Evolutionary conservation across 2,797 vertebrate genomes (phyloP), one percentile per base, ranked within the genome.

Genomic region (Sebastiscus albofasciatus): DNA sequence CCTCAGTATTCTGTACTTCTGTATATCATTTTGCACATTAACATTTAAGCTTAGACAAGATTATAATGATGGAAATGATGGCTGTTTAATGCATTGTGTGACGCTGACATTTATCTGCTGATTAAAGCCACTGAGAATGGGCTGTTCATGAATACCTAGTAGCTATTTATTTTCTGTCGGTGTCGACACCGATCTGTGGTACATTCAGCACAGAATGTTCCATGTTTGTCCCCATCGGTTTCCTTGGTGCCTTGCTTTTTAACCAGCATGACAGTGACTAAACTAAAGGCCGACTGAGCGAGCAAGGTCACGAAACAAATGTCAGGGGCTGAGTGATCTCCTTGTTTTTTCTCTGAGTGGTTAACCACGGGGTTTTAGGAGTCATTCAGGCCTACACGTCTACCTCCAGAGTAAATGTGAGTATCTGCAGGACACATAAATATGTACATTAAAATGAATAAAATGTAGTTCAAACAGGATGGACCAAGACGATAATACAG

Each of bases 71-170:
- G 18, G 31, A 75, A 81, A 78, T 86, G 36, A 66, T 49, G 22
- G n/a, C 22, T 64, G 67, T 72, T 80, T 60, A 75, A 85, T 86
- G 62, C 75, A 59, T 77, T 78, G 55, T 80, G 68, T 83, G 66
- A 75, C 36, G 9, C 54, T 88, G 87, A 83, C 81, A 84, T 83
- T 84, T 72, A 87, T 86, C 75, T 83, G 67, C 72, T 89, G 79
- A 86, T 90, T 88, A 86, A 82, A 82, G 49, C 20, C 22, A 14
- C 46, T 12, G 18, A 36, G 22, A 49, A 72, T 46, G 12, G 77
- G 39, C 27, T 77, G 33, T 71, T 88, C 77, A 79, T 89, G 85
- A 92, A 88, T 89, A 89, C 54, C 75, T 79, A 82, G 59, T 69
- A 80, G 71, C 78, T 70, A 49, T 73, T 87, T 16, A 42, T 42